Evolutionary conservation across 2,113 vertebrate genomes (phyloP), one percentile per base, ranked within the genome.

Genomic region (Plectropomus leopardus): DNA sequence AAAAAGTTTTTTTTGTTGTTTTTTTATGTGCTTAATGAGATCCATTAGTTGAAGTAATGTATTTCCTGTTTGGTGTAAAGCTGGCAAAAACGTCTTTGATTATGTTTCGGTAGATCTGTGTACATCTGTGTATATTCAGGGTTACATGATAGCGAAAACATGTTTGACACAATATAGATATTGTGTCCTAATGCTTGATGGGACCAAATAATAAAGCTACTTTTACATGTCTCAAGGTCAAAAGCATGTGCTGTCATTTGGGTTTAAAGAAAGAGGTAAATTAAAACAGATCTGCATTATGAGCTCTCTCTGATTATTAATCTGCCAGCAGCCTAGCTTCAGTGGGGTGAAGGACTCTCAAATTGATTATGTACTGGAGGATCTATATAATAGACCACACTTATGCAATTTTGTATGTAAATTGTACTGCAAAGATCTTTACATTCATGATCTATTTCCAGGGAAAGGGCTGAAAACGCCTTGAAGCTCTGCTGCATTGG

Each of bases 391-490:
- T n/a, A 19, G 17, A 26, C 19, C 13, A 0, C 2, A 48, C 9
- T 19, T 40, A 4, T 45, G 67, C n/a, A 40, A 19, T 61, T 48
- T 17, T 9, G 15, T 36, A 48, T 58, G 26, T 47, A 4, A 67
- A 53, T 26, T 68, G 50, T 45, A 23, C 11, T 16, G 50, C 28
- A 67, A 36, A 65, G 16, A 32, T 68, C 78, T 82, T 59, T 24
- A 54, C 54, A 5, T 42, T 14, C 58, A 74, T 45, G 48, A 57
- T 80, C 66, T 44, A 21, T 65, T 76, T 67, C 47, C 24, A 0
- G 0, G 23, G 10, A n/a, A 54, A 72, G 16, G 36, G 42, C 23
- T 26, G 24, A 61, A 40, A 48, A 21, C 40, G 59, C 48, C 36
- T 65, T 47, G 36, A 70, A 65, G 53, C 69, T 60, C 13, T 42